phyloP scores from a whole-genome alignment of 2,113 vertebrate species.

The Pseudonaja textilis region DNA sequence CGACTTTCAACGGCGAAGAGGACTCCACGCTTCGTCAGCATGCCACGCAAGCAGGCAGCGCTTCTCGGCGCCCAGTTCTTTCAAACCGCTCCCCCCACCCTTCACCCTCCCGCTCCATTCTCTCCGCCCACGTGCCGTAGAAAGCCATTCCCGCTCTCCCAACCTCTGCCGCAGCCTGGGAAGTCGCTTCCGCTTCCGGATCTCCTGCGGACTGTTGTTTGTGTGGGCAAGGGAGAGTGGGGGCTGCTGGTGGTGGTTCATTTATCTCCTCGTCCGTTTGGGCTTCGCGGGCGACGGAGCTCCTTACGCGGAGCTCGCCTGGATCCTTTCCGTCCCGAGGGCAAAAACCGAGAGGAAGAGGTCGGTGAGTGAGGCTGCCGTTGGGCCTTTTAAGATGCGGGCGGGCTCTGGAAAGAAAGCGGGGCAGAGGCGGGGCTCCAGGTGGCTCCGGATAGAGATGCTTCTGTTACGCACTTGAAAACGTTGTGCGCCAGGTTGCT shows the following conservation, averaged over 20 bases:
- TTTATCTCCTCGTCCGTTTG: not conserved
- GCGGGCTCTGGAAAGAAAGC: not conserved
- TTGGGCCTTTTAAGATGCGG: not conserved
- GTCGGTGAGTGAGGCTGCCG: not conserved
- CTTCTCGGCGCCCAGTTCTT: not conserved
- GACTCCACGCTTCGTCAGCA: not conserved
- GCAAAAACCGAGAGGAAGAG: not conserved
- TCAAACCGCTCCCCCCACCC: not conserved
- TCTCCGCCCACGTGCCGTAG: not conserved
- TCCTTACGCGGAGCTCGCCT: too few relatives aligned
- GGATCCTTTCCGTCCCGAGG: not conserved
- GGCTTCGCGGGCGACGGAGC: not conserved
- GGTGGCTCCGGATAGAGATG: not conserved
- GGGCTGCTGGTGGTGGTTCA: too few relatives aligned
- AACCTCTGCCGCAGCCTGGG: too few relatives aligned
- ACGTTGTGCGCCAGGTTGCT: not conserved
- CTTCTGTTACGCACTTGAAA: not conserved
- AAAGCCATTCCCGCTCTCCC: too few relatives aligned
- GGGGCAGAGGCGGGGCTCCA: not conserved
- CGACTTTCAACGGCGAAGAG: not conserved
- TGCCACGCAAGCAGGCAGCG: not conserved
- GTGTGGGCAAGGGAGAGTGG: not conserved
- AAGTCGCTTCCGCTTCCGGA: constrained; percentile 3
- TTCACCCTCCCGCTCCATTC: too few relatives aligned
- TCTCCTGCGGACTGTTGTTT: not conserved